Percentiles rank a stretch among this genome's conserved stretches.
Conservation (phyloP, 2,797 vertebrate genomes). For the Chanos chanos region DNA sequence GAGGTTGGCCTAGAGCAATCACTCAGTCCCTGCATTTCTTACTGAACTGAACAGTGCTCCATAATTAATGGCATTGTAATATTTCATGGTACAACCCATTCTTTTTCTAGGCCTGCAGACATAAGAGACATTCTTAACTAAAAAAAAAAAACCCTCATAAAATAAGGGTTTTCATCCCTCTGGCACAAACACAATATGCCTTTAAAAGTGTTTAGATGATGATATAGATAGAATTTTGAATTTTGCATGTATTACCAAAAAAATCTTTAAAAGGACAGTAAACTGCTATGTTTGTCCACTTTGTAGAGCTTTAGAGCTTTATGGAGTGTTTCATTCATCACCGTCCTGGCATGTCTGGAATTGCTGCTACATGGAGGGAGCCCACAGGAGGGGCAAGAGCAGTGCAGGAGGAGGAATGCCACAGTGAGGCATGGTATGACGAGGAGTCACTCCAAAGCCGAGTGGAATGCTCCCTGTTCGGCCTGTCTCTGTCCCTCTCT, state of each 20-base stretch:
- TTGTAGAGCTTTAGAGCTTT: too few relatives aligned
- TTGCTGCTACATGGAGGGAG: not conserved
- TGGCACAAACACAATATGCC: conserved; percentile 10
- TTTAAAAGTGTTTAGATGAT: not conserved
- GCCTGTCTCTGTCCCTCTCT: too few relatives aligned
- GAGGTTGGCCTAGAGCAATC: conserved; percentile 33
- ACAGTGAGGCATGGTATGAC: conserved; percentile 20
- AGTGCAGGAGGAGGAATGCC: conserved; percentile 19
- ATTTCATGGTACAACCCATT: conserved; percentile 44
- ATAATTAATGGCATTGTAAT: conserved; percentile 45
- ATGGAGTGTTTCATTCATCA: conserved; percentile 12
- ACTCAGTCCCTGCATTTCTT: conserved; percentile 41
- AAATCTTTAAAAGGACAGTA: too few relatives aligned
- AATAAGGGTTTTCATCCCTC: conserved; percentile 15
- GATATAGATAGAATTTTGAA: not conserved
- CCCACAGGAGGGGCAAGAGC: conserved; percentile 11
- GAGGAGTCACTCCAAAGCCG: conserved; percentile 10
- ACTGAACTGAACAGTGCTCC: conserved; percentile 37
- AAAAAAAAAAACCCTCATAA: conserved; percentile 24
- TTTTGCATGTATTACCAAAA: too few relatives aligned
- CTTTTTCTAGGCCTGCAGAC: conserved; percentile 31
- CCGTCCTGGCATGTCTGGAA: conserved; percentile 11
- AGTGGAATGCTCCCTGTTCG: conserved; percentile 39
- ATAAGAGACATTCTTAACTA: conserved; percentile 23
- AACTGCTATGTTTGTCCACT: too few relatives aligned